Base-by-base conservation (phyloP, 2,113 vertebrate genomes). In the Lamprologus speciosus region DNA sequence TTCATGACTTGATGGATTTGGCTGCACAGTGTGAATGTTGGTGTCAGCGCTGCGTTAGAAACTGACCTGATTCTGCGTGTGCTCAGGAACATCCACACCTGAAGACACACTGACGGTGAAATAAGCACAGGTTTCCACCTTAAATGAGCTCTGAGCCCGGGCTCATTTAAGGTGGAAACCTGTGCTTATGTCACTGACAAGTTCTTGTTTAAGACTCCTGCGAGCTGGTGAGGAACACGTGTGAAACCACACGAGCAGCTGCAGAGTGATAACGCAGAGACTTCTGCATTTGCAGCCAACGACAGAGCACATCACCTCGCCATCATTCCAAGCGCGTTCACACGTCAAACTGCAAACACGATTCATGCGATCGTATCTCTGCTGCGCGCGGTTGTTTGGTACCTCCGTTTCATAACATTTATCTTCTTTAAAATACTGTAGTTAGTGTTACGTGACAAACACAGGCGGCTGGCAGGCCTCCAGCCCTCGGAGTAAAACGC, bases 401-500 rank as follows among this genome's bases (percentile, higher is more conserved):
- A 1, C 35, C 35, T 70, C n/a, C 1, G 3, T 68, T 40, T 70
- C 63, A 70, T 40, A 70, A 42, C 65, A 42, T 70, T 42, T 23
- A 9, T 70, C 12, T 40, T 70, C 35, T 23, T 68, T 68, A 68
- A 68, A 68, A 40, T 23, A 42, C 6, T 3, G 31, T 65, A 12
- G 60, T 23, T 40, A 70, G 63, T 23, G 33, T 40, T 40, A 21
- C 3, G n/a, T 40, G 7, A 14, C 63, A 68, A 40, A 40, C 63
- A 1, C 2, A 68, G 33, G 1, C 2, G 3, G 63, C 63, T 68
- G 31, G 13, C 35, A 70, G 35, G 35, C 35, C 65, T 9, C 12
- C 12, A 42, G 35, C 7, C 65, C n/a, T 42, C 8, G 3, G 65
- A 14, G 35, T 42, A 4, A 40, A 0, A 16, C 21, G 0, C 65